These are phyloP conservation scores for Gymnothorax javanicus DNA, from an alignment of 2,797 vertebrate genomes.

Conservation along the genomic window DNA sequence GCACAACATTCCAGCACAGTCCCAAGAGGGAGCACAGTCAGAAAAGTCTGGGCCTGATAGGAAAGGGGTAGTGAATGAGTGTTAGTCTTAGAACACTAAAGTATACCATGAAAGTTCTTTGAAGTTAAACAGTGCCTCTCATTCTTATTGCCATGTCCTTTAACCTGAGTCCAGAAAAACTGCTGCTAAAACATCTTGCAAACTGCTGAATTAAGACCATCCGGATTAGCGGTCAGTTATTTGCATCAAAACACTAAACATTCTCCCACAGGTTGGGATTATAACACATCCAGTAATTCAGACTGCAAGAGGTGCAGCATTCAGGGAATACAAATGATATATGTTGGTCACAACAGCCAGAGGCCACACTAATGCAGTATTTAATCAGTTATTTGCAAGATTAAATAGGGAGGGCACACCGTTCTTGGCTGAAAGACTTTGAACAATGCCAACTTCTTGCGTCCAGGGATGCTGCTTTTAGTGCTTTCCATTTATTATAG, in stretches of 20 bases:
- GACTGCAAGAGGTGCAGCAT: neutral
- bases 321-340: neutral
- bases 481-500: neutral
- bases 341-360: neutral
- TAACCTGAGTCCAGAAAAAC: conserved; percentile 1
- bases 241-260: neutral
- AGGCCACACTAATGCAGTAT: neutral
- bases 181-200: neutral
- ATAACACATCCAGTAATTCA: neutral
- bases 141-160: neutral
- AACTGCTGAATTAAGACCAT: neutral
- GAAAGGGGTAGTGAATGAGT: neutral
- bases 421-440: conserved; percentile 17
- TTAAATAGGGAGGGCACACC: conserved; percentile 18
- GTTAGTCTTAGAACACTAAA: neutral
- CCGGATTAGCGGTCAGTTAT: neutral
- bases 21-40: conserved; percentile 14
- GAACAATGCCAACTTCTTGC: neutral
- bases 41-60: neutral
- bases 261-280: neutral
- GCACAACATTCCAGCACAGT: neutral
- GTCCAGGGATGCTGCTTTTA: too few species aligned
- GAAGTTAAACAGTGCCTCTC: neutral
- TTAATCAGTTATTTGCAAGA: neutral
- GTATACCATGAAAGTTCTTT: neutral